Conservation (phyloP, 2,888 invertebrate genomes). For the Diachrysia chrysitis region DNA sequence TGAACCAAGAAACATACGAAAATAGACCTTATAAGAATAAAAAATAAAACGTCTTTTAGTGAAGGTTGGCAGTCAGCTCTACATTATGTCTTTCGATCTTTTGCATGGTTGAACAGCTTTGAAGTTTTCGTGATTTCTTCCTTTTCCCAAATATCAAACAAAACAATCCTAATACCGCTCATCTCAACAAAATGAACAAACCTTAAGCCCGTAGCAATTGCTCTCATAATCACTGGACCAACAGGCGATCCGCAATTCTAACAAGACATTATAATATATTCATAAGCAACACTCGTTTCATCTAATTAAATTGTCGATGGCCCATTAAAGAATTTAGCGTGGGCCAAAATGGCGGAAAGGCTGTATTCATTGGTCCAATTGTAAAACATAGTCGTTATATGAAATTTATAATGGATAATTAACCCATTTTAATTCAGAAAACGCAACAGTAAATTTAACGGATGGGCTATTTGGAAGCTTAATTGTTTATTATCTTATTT, state of each 20-base stretch:
- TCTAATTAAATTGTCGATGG: constrained; percentile 57
- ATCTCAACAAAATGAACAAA: too few species aligned
- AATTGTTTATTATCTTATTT: constrained; percentile 57
- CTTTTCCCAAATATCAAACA: background rate
- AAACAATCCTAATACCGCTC: background rate
- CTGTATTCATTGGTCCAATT: constrained; percentile 43
- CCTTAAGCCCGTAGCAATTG: background rate
- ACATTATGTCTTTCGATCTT: too few species aligned
- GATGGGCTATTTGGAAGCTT: constrained; percentile 54
- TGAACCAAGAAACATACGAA: too few species aligned
- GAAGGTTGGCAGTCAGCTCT: too few species aligned
- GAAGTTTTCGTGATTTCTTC: background rate
- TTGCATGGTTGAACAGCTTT: background rate
- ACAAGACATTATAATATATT: constrained; percentile 35
- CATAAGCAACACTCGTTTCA: constrained; percentile 38
- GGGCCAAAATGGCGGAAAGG: constrained; percentile 26
- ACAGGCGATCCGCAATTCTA: background rate
- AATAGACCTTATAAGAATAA: too few species aligned
- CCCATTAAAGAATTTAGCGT: constrained; percentile 44
- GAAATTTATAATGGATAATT: constrained; percentile 57
- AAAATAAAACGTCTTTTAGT: too few species aligned
- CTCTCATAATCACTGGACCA: background rate
- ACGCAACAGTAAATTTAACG: constrained; percentile 51
- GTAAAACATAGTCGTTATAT: constrained; percentile 55
- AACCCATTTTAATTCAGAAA: constrained; percentile 59